Evolutionary conservation across 1,140 invertebrate species (phyloP).

Genomic region (Tetranychus cinnabarinus): DNA sequence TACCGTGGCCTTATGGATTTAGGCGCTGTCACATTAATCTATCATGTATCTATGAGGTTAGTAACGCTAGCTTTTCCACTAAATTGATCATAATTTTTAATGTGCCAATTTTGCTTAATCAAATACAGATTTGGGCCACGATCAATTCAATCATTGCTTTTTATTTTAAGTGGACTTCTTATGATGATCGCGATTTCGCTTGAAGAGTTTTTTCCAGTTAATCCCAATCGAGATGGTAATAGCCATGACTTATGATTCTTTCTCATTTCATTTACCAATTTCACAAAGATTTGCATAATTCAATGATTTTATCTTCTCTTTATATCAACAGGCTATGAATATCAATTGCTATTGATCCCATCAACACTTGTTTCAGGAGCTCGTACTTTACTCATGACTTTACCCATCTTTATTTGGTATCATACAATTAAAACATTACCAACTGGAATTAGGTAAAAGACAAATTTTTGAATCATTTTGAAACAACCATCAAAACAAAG

Average conservation of each 20-base stretch:
- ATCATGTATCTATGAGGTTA: conserved; percentile 7
- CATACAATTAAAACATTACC: conserved; percentile 12
- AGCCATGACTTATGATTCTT: background rate
- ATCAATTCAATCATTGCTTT: conserved; percentile 1
- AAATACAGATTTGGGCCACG: conserved; percentile 4
- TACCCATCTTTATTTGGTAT: conserved; percentile 5
- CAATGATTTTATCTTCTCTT: background rate
- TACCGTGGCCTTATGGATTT: conserved; percentile 5
- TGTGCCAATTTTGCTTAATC: background rate
- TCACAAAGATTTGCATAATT: background rate
- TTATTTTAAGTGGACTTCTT: conserved; percentile 3
- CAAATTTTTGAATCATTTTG: background rate
- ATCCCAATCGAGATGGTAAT: background rate
- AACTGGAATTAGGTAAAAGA: conserved; percentile 11
- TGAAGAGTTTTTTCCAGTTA: conserved; percentile 5
- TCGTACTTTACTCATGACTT: background rate
- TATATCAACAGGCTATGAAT: background rate
- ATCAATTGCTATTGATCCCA: conserved; percentile 5
- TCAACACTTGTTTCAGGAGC: conserved; percentile 3
- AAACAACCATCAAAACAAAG: background rate
- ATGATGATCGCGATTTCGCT: conserved; percentile 5
- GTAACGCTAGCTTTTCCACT: background rate
- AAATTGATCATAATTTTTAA: too few relatives aligned
- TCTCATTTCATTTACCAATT: background rate
- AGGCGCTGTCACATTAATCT: conserved; percentile 2